Evolutionary conservation across 2,888 invertebrate genomes (phyloP), one percentile per base, ranked within the genome.

Genomic region (Acleris literana): DNA sequence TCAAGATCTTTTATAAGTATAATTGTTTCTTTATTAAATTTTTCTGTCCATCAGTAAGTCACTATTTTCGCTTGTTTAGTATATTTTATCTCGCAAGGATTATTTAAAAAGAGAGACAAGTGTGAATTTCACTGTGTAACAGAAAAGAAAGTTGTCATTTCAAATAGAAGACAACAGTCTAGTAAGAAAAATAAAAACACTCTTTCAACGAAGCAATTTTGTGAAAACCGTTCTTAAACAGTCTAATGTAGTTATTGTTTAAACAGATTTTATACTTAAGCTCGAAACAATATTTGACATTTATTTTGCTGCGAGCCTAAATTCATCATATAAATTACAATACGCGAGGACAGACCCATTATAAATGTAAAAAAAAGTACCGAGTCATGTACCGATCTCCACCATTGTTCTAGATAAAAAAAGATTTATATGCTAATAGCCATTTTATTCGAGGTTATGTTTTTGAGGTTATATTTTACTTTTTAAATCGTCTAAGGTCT

Each of bases 381-480:
- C 22, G 25, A 68, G 54, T 65, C 68, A 68, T 68, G 68, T 68
- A n/a, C 46, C 16, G 46, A 46, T 17, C 7, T 6, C 7, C 7
- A 46, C 77, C 76, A 84, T 85, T 85, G 85, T 84, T 75, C 79
- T 73, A 69, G 72, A 75, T 77, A 77, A 82, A 82, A 57, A 57
- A 46, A 66, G 33, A 65, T 68, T 68, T 68, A 68, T 68, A 82
- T 79, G 78, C 76, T 82, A 83, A 85, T 83, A 81, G 75, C 74
- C 78, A 81, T 80, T 83, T 81, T 84, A 84, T 86, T 84, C 81
- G 57, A 78, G 82, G 80, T 80, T 80, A 80, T 65, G 74, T 25
- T 60, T 61, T 63, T 53, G 25, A 58, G 63, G 66, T 66, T 48
- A 63, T 49, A 25, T 58, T 67, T 67, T 63, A 63, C 53, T 60